Conservation (phyloP, 2,888 invertebrate species). For the Coelopa pilipes region DNA sequence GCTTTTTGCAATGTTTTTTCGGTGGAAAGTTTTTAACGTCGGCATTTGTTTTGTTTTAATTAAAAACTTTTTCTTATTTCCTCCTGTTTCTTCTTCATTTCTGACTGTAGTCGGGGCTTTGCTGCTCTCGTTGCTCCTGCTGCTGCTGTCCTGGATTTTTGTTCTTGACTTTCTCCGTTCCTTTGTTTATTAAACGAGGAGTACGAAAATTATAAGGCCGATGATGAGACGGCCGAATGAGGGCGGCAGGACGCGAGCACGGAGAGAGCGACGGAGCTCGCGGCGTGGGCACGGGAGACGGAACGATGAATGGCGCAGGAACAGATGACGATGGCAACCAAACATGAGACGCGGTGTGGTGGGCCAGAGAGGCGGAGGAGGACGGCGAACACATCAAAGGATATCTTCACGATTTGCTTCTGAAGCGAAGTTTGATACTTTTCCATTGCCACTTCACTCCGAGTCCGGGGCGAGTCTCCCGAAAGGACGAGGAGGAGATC, state of each 20-base stretch:
- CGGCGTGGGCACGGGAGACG: background rate
- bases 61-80: slow-evolving; percentile 47
- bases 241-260: background rate
- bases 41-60: slow-evolving; percentile 51
- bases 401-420: slow-evolving; percentile 42
- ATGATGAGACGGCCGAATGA: background rate
- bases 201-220: slow-evolving; percentile 9
- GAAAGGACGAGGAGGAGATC: background rate
- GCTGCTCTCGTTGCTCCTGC: background rate
- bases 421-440: slow-evolving; percentile 42
- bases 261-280: background rate
- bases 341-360: background rate
- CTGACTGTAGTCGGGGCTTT: too few relatives aligned
- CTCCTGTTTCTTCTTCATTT: background rate
- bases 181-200: slow-evolving; percentile 1
- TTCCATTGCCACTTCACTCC: slow-evolving; percentile 10
- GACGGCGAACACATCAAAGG: slow-evolving; percentile 42
- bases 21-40: slow-evolving; percentile 36
- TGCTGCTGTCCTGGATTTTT: background rate
- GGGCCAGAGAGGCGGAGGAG: background rate
- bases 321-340: background rate
- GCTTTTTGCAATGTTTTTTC: slow-evolving; percentile 33
- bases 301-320: background rate
- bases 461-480: background rate
- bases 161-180: too few relatives aligned